These are phyloP conservation scores for Drosophila kuntzei DNA, from an alignment of 2,888 invertebrate species.

Conservation along the genomic window DNA sequence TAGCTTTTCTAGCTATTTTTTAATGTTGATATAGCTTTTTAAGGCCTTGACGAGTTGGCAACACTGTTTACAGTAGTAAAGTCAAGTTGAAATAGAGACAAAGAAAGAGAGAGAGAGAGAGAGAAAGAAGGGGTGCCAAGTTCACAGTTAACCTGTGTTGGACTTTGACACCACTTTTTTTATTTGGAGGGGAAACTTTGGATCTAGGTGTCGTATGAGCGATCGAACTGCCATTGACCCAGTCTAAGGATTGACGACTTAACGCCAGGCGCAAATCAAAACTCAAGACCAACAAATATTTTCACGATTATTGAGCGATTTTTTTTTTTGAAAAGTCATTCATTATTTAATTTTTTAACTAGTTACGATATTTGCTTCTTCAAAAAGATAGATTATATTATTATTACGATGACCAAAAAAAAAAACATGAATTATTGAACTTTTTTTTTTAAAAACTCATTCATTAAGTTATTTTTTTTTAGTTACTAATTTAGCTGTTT, in stretches of 20 bases:
- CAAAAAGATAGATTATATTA: background rate
- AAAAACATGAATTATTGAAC: too few species aligned
- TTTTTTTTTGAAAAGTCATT: background rate
- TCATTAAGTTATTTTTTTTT: background rate
- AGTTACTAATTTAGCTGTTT: background rate
- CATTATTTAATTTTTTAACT: background rate
- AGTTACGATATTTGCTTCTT: background rate
- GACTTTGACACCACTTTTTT: constrained; percentile 9
- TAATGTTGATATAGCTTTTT: too few species aligned
- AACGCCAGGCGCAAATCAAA: constrained; percentile 17
- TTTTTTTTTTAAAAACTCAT: background rate
- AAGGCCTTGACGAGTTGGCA: too few species aligned
- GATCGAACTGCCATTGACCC: constrained; percentile 28
- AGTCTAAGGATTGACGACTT: constrained; percentile 5
- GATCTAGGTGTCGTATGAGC: constrained; percentile 16
- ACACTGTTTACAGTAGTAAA: too few species aligned
- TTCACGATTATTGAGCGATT: background rate
- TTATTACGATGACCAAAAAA: background rate
- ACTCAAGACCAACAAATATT: background rate
- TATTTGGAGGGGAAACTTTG: background rate
- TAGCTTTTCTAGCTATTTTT: too few species aligned
- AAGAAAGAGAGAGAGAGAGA: background rate
- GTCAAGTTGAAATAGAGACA: background rate
- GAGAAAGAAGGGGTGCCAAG: constrained; percentile 6
- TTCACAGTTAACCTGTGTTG: constrained; percentile 12